Base-by-base conservation (phyloP, 2,113 vertebrate genomes). In the Oncorhynchus mykiss region DNA sequence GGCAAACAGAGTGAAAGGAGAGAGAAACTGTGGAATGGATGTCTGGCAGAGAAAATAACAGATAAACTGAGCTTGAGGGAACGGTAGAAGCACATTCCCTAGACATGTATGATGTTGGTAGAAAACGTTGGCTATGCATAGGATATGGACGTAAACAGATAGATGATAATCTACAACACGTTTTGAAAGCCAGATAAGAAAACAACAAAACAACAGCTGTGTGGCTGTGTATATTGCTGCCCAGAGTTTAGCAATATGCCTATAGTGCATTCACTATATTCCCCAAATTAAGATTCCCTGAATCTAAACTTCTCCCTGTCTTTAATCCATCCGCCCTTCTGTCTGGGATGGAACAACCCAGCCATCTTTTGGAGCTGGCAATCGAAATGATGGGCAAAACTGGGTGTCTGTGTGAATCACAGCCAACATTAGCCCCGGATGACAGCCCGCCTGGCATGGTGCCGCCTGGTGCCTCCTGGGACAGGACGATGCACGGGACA, bases 341-440 rank as follows among this genome's bases (percentile, higher is more conserved):
- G 7, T 9, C 8, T 24, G 20, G 18, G n/a, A 13, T 45, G 11
- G n/a, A 82, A 74, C n/a, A 60, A 67, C 69, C 48, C 22, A 75
- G 67, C 6, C 49, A 39, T 75, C 60, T 73, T 24, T 45, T 34
- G n/a, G 67, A 70, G 67, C 68, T 83, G 85, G 71, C 82, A 87
- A 75, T 68, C 24, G 20, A 87, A 78, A 72, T 66, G 74, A 90
- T 86, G 86, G 70, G 78, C 73, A 76, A 86, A 89, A 91, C 76
- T 84, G 82, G 70, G 82, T 86, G 86, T 84, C 82, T 80, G 76
- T 60, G 78, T 78, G 82, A 90, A 85, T 87, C 74, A 72, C 2
- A 57, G 81, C 54, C 71, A 81, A 69, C 70, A 74, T 70, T 48
- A 84, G 78, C 71, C 72, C 62, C 54, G 75, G 76, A 64, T 45